These are phyloP conservation scores for Lasiurus borealis DNA, from an alignment of 2,113 vertebrate species.

Conservation along the genomic window DNA sequence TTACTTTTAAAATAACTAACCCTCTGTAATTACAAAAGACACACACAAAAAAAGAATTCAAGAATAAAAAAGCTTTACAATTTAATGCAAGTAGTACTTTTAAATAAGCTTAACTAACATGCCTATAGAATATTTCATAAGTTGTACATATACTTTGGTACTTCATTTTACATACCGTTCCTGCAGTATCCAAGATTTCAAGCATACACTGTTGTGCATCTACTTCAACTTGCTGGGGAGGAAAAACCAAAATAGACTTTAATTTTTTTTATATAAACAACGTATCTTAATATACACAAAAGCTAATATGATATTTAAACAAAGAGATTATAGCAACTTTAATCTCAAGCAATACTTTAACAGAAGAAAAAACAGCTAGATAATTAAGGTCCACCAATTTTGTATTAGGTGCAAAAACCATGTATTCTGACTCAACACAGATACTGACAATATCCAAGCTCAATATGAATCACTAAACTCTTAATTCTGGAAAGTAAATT, in stretches of 20 bases:
- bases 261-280: slow-evolving; percentile 38
- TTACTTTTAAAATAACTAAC: slow-evolving; percentile 28
- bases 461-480: background rate
- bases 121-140: background rate
- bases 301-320: slow-evolving; percentile 21
- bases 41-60: slow-evolving; percentile 6
- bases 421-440: background rate
- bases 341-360: background rate
- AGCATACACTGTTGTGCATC: slow-evolving; percentile 94
- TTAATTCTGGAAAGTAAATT: slow-evolving; percentile 50
- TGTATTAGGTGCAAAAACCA: background rate
- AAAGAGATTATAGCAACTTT: background rate
- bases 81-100: slow-evolving; percentile 28
- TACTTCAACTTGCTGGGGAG: slow-evolving; percentile 92
- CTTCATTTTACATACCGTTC: slow-evolving; percentile 89
- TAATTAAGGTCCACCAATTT: background rate
- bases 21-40: background rate
- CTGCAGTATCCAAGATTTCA: slow-evolving; percentile 93
- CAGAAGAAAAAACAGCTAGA: background rate
- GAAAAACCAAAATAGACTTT: slow-evolving; percentile 68
- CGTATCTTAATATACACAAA: slow-evolving; percentile 34
- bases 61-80: slow-evolving; percentile 29
- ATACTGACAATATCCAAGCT: background rate
- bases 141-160: background rate
- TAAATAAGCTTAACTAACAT: slow-evolving; percentile 13